Conservation (phyloP, 1,140 invertebrate species). For the Nasonia giraulti region DNA sequence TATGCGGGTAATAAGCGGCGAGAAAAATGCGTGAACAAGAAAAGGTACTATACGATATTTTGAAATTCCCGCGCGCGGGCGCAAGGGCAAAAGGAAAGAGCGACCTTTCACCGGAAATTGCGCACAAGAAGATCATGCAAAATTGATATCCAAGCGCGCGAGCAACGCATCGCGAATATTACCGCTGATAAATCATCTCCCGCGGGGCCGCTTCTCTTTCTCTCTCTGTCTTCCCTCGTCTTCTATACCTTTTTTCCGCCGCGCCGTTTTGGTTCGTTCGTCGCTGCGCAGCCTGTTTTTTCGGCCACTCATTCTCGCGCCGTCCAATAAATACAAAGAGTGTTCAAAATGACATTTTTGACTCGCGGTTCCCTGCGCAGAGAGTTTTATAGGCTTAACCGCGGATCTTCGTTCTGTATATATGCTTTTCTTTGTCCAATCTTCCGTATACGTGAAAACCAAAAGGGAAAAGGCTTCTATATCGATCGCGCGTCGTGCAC, state of each 20-base stretch:
- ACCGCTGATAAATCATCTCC: conserved; percentile 44
- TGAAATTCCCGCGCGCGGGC: not conserved
- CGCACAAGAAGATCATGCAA: conserved; percentile 31
- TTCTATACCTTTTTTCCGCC: not conserved
- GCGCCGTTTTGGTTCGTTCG: not conserved
- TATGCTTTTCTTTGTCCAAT: too few species aligned
- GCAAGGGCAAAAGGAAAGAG: not conserved
- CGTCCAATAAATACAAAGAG: not conserved
- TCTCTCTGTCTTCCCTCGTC: not conserved
- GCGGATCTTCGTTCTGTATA: too few species aligned
- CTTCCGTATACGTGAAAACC: too few species aligned
- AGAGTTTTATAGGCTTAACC: not conserved
- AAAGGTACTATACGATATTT: not conserved
- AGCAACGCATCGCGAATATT: conserved; percentile 42
- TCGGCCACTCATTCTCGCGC: not conserved
- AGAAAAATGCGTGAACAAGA: not conserved
- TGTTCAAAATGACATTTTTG: conserved; percentile 19
- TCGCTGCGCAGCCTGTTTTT: not conserved
- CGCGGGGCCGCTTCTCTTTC: not conserved
- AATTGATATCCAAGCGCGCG: conserved; percentile 34
- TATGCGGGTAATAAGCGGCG: not conserved
- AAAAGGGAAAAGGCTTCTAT: too few species aligned
- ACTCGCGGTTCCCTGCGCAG: not conserved
- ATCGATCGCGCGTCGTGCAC: too few species aligned
- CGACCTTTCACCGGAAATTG: conserved; percentile 37